A percentile compares a stretch with the other conserved stretches of the same genome.
Evolutionary conservation across 2,888 invertebrate species (phyloP).

Genomic region (Nymphalis urticae): DNA sequence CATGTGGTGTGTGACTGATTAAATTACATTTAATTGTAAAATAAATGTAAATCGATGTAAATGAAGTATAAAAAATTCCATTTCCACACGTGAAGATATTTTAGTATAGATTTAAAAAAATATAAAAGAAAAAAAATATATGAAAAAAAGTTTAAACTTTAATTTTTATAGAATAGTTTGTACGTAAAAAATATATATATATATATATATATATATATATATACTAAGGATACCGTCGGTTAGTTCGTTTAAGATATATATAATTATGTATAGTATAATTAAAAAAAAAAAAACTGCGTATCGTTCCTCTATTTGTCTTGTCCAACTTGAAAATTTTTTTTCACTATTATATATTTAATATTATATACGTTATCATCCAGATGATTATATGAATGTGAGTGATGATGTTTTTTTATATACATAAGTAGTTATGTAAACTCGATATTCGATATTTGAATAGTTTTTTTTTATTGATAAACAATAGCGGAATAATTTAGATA

Average conservation of each 20-base stretch:
- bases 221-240: slow-evolving; percentile 46
- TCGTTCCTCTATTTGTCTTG: slow-evolving; percentile 38
- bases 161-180: slow-evolving; percentile 29
- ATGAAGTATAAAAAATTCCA: slow-evolving; percentile 24
- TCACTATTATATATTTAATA: slow-evolving; percentile 13
- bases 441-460: neutral
- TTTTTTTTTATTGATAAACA: too few species aligned
- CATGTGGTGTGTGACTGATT: slow-evolving; percentile 9
- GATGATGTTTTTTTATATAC: slow-evolving; percentile 6
- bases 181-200: slow-evolving; percentile 47
- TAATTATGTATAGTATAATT: slow-evolving; percentile 29
- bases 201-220: too few species aligned
- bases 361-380: slow-evolving; percentile 11
- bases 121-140: slow-evolving; percentile 28
- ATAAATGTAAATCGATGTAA: slow-evolving; percentile 7
- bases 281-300: neutral
- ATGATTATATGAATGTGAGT: slow-evolving; percentile 16
- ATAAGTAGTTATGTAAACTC: neutral
- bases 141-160: slow-evolving; percentile 29
- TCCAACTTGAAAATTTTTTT: slow-evolving; percentile 24
- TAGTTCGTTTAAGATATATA: slow-evolving; percentile 29
- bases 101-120: slow-evolving; percentile 30
- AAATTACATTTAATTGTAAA: slow-evolving; percentile 17
- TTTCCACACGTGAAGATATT: slow-evolving; percentile 26
- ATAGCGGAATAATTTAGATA: too few species aligned